A percentile compares a stretch with the other conserved stretches of the same genome.
phyloP scores from a whole-genome alignment of 1,140 invertebrate species.

The Euwallacea fornicatus region DNA sequence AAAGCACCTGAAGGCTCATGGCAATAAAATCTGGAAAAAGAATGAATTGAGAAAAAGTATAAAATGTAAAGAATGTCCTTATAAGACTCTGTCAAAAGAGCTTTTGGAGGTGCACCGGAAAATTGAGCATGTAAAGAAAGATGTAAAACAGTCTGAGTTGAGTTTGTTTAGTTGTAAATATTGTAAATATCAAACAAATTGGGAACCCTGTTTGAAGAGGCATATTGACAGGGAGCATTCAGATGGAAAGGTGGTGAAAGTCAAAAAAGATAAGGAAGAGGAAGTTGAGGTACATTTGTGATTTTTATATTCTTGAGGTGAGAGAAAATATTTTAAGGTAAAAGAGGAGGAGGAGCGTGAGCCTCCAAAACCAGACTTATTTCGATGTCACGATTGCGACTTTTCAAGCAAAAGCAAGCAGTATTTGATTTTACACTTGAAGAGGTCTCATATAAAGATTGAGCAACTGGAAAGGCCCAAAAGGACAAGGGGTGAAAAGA shows the following conservation, averaged over 20 bases:
- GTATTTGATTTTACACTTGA: slow-evolving; percentile 31
- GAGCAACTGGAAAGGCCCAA: slow-evolving; percentile 6
- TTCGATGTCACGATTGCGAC: slow-evolving; percentile 31
- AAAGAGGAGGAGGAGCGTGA: slow-evolving; percentile 13
- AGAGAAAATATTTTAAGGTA: slow-evolving; percentile 12
- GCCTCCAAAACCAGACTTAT: not conserved
- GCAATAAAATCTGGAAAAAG: slow-evolving; percentile 7
- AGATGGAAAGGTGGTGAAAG: slow-evolving; percentile 2
- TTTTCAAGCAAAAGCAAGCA: slow-evolving; percentile 33
- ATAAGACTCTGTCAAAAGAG: slow-evolving; percentile 19
- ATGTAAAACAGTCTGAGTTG: not conserved
- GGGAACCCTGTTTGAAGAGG: slow-evolving; percentile 35
- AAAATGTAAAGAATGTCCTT: slow-evolving; percentile 28
- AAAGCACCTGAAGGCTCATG: slow-evolving; percentile 24
- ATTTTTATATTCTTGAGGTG: not conserved
- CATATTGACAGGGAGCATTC: slow-evolving; percentile 31
- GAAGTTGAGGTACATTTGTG: not conserved
- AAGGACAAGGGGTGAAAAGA: not conserved
- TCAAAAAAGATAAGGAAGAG: slow-evolving; percentile 16
- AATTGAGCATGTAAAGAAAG: slow-evolving; percentile 15
- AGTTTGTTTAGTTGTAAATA: slow-evolving; percentile 27
- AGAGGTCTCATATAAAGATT: slow-evolving; percentile 16
- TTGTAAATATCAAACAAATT: slow-evolving; percentile 35
- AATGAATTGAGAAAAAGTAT: slow-evolving; percentile 8
- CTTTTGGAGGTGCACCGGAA: slow-evolving; percentile 28